Evolutionary conservation across 1,140 invertebrate species (phyloP).

Genomic region (Drosophila bipectinata): DNA sequence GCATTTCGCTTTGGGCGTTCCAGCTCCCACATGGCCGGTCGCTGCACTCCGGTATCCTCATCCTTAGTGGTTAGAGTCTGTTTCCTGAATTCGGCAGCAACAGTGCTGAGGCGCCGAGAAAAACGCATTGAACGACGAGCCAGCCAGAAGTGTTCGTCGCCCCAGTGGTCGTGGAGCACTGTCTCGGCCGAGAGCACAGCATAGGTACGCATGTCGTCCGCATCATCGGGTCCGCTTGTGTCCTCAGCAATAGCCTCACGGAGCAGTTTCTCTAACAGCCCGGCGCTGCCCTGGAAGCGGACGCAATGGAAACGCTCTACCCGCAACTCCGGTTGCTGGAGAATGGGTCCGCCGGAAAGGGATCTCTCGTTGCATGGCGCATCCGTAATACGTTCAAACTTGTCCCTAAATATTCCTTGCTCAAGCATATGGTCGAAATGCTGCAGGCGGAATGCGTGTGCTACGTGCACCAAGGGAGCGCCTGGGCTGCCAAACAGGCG

Average conservation of each 20-base stretch:
- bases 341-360: slow-evolving; percentile 53
- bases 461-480: slow-evolving; percentile 82
- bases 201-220: slow-evolving; percentile 84
- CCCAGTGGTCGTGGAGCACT: slow-evolving; percentile 94
- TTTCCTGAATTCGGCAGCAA: slow-evolving; percentile 90
- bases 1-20: slow-evolving; percentile 84
- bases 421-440: slow-evolving; percentile 94
- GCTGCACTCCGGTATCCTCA: slow-evolving; percentile 83
- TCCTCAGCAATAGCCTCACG: slow-evolving; percentile 61
- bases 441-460: slow-evolving; percentile 92
- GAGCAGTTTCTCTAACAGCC: slow-evolving; percentile 86
- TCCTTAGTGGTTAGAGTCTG: slow-evolving; percentile 87
- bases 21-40: slow-evolving; percentile 72
- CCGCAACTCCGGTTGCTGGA: slow-evolving; percentile 60
- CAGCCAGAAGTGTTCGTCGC: slow-evolving; percentile 92
- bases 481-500: slow-evolving; percentile 75
- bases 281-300: slow-evolving; percentile 92
- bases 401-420: slow-evolving; percentile 92
- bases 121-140: slow-evolving; percentile 96
- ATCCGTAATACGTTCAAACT: slow-evolving; percentile 88
- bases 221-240: slow-evolving; percentile 44
- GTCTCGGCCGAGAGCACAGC: slow-evolving; percentile 95
- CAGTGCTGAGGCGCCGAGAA: slow-evolving; percentile 87
- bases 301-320: slow-evolving; percentile 89
- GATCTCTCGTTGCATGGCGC: slow-evolving; percentile 57